Conservation (phyloP, 92 coral and sea anemone species). For the Palythoa caribaeorum region DNA sequence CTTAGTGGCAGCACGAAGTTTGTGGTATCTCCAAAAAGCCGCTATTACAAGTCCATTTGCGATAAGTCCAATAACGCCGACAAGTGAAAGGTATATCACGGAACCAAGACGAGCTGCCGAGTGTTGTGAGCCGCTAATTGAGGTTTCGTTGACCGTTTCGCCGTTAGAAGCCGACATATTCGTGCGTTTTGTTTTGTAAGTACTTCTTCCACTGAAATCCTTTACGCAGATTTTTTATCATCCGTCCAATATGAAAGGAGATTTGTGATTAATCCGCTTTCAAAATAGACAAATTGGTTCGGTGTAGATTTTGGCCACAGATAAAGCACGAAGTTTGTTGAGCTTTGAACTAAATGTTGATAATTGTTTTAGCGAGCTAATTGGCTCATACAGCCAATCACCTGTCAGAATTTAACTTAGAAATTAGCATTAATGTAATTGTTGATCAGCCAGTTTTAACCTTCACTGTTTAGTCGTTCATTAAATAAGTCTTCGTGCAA, state of each 20-base stretch:
- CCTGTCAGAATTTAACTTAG: not conserved
- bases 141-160: not conserved
- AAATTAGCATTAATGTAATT: conserved; percentile 47
- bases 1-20: conserved; percentile 87
- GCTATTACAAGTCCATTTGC: conserved; percentile 84
- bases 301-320: not conserved
- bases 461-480: conserved; percentile 3
- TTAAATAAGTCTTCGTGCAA: not conserved
- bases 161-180: conserved; percentile 23
- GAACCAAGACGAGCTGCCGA: conserved; percentile 64
- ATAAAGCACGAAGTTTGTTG: conserved; percentile 4
- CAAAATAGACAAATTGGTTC: not conserved
- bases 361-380: conserved; percentile 32
- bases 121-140: not conserved
- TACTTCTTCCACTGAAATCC: not conserved
- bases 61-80: conserved; percentile 79
- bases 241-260: not conserved
- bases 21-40: conserved; percentile 80
- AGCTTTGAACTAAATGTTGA: not conserved
- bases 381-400: conserved; percentile 22
- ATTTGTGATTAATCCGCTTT: not conserved
- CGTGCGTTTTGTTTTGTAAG: not conserved
- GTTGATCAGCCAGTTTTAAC: conserved; percentile 15
- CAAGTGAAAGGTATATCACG: conserved; percentile 70
- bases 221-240: not conserved